phyloP scores from a whole-genome alignment of 2,888 invertebrate genomes.

The Lasiommata megera region DNA sequence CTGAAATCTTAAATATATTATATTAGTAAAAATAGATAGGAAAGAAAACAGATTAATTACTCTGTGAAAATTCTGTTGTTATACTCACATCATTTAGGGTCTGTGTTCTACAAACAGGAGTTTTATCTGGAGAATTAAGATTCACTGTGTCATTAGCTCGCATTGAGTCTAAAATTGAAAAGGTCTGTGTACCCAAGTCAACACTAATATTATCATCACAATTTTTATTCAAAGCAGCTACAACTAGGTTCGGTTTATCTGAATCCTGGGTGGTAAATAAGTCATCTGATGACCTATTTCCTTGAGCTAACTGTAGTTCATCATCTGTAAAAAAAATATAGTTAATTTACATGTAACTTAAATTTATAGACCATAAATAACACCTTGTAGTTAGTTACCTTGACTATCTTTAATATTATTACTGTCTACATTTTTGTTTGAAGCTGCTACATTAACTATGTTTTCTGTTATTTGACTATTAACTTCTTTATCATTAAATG shows the following conservation, averaged over 20 bases:
- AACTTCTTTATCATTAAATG: neutral
- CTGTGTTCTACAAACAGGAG: slow-evolving; percentile 46
- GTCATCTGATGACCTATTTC: slow-evolving; percentile 56
- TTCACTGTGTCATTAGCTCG: slow-evolving; percentile 21
- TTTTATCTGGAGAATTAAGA: slow-evolving; percentile 37
- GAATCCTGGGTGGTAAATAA: slow-evolving; percentile 58
- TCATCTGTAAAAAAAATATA: slow-evolving; percentile 47
- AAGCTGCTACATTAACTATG: neutral
- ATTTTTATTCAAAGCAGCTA: slow-evolving; percentile 18
- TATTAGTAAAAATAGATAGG: neutral
- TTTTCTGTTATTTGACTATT: neutral
- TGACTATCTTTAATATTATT: slow-evolving; percentile 46
- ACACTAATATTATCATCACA: slow-evolving; percentile 26
- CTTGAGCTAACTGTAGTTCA: slow-evolving; percentile 59
- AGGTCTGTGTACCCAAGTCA: slow-evolving; percentile 32
- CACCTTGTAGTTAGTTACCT: too few relatives aligned
- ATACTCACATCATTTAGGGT: slow-evolving; percentile 52
- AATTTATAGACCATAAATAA: too few relatives aligned
- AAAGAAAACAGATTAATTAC: too few relatives aligned
- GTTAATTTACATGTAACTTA: too few relatives aligned
- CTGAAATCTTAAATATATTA: too few relatives aligned
- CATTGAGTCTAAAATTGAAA: slow-evolving; percentile 24
- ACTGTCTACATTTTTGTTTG: slow-evolving; percentile 6
- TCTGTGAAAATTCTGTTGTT: too few relatives aligned
- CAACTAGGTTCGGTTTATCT: neutral